Evolutionary conservation across 2,113 vertebrate genomes (phyloP).

Genomic region (Actinemys pallida): DNA sequence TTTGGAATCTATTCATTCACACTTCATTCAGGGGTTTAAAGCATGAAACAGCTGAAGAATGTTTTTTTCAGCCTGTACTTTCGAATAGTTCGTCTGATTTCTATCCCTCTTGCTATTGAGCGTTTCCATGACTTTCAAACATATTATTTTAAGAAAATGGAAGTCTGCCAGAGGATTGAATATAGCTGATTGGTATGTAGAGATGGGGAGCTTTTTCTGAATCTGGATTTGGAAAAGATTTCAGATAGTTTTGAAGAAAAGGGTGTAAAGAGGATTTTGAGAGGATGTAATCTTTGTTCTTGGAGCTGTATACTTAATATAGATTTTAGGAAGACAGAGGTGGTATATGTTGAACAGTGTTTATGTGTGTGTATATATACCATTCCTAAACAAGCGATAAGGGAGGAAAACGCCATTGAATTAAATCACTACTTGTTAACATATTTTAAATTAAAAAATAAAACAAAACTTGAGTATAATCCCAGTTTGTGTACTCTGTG

Average conservation of each 20-base stretch:
- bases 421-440: neutral
- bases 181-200: constrained; percentile 43
- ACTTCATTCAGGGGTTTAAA: constrained; percentile 37
- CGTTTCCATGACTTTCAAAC: constrained; percentile 38
- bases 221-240: constrained; percentile 47
- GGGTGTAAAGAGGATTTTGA: neutral
- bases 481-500: neutral
- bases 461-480: neutral
- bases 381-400: neutral
- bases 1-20: constrained; percentile 65
- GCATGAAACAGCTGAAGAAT: constrained; percentile 33
- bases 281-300: constrained; percentile 28
- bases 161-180: constrained; percentile 58
- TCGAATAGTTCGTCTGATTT: neutral
- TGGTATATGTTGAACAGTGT: neutral
- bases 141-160: constrained; percentile 50
- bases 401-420: neutral
- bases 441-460: constrained; percentile 4
- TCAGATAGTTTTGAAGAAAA: constrained; percentile 3
- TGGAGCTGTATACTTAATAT: constrained; percentile 6
- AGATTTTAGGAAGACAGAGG: neutral
- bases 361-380: neutral
- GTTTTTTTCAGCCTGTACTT: neutral
- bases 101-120: constrained; percentile 29
- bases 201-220: constrained; percentile 19